phyloP scores from a whole-genome alignment of 2,113 vertebrate genomes.

The Lophotis ruficrista region DNA sequence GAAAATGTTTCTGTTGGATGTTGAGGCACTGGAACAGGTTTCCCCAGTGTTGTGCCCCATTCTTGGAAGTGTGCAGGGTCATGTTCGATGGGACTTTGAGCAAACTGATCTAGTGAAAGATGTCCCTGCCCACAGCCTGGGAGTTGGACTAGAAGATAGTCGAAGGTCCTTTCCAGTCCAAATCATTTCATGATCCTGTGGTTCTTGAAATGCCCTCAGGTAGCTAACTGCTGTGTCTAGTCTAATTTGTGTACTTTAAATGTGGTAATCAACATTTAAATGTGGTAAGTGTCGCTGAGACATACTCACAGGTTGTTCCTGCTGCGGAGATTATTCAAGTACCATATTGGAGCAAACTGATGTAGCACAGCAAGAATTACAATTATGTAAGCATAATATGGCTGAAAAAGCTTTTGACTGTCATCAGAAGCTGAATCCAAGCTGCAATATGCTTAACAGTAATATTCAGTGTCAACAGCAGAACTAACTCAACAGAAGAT shows the following conservation, averaged over 20 bases:
- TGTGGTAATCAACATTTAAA: neutral
- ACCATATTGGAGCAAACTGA: neutral
- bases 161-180: neutral
- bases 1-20: neutral
- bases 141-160: neutral
- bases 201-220: neutral
- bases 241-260: neutral
- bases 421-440: neutral
- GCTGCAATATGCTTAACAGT: neutral
- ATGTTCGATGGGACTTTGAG: neutral
- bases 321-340: neutral
- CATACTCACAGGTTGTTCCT: neutral
- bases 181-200: neutral
- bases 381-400: neutral
- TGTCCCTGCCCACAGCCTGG: neutral
- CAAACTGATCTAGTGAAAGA: neutral
- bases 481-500: neutral
- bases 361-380: neutral
- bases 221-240: neutral
- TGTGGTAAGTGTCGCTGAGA: neutral
- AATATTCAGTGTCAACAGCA: neutral
- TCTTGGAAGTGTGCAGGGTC: neutral
- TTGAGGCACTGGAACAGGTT: neutral
- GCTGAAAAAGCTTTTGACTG: neutral
- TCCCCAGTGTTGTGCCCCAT: neutral